Base-by-base conservation (phyloP, 2,113 vertebrate genomes). In the Phycodurus eques region DNA sequence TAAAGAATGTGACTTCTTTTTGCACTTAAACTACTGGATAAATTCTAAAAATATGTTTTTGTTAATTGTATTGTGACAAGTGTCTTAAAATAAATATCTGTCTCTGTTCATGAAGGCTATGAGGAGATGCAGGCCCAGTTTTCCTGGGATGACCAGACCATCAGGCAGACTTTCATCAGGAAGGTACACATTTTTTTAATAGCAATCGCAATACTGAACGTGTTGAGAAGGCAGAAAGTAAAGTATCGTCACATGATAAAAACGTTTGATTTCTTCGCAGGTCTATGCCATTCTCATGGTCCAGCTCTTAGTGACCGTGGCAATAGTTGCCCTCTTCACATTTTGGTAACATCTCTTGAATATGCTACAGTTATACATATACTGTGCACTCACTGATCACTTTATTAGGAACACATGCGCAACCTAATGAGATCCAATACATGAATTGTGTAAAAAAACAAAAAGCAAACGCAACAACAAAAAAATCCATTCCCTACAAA, bases 241-340 rank as follows among this genome's bases (percentile, higher is more conserved):
- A 22, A 11, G 15, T 62, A 12, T n/a, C 17, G 9, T 44, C 8
- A 62, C 39, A n/a, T 20, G 35, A 63, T 63, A 11, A 42, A 42
- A 15, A 63, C 4, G 5, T 9, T 9, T 27, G 15, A 12, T 35
- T n/a, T 42, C 49, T 20, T 8, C 68, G 57, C 88, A 99, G 97
- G 97, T 99, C 80, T 99, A 98, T 0, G 91, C 94, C 83, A 98
- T 98, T 74, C 92, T 99, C 71, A 86, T 95, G 91, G 74, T 94
- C 19, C 96, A 98, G 92, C 91, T 98, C 67, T 78, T 95, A 39
- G 87, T 96, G 59, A 96, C 96, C 0, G 69, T 96, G 0, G 83
- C 83, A 0, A 89, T 99, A 0, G 94, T 99, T 73, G 90, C 92
- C 61, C 91, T 98, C 80, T 99, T 98, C 86, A 96, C 95, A n/a